These are phyloP conservation scores for Lottia scabra DNA, from an alignment of 2,888 invertebrate species.

Conservation along the genomic window DNA sequence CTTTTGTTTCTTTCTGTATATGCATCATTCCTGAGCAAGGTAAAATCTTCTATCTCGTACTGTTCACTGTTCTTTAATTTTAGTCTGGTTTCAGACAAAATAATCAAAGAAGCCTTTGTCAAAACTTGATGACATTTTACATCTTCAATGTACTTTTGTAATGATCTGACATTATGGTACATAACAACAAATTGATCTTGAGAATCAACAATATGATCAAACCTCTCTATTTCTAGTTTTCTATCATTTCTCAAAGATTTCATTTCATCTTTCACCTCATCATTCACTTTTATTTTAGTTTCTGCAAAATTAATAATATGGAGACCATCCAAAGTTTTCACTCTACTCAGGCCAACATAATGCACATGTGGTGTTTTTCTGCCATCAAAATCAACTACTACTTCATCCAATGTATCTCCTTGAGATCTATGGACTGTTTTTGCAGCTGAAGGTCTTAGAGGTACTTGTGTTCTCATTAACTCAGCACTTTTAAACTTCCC, in stretches of 20 bases:
- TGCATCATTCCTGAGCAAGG: too few species aligned
- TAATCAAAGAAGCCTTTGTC: too few species aligned
- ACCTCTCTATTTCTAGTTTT: neutral
- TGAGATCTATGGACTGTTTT: slow-evolving; percentile 28
- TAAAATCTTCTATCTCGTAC: too few species aligned
- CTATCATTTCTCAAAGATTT: slow-evolving; percentile 11
- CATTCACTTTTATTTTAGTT: slow-evolving; percentile 9
- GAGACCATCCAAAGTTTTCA: slow-evolving; percentile 11
- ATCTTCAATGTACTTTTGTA: too few species aligned
- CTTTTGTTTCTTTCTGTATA: too few species aligned
- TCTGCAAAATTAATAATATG: slow-evolving; percentile 21
- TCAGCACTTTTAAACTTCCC: slow-evolving; percentile 9
- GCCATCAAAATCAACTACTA: slow-evolving; percentile 20
- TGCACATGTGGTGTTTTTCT: slow-evolving; percentile 13
- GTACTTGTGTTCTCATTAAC: slow-evolving; percentile 26
- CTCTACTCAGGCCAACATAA: slow-evolving; percentile 28
- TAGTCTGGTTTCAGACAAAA: too few species aligned
- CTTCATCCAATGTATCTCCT: slow-evolving; percentile 21
- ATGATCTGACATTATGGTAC: too few species aligned
- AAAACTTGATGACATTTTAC: too few species aligned
- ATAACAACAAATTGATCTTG: too few species aligned
- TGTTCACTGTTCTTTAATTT: too few species aligned
- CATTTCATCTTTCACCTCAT: slow-evolving; percentile 23
- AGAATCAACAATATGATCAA: too few species aligned
- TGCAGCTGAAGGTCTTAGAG: slow-evolving; percentile 21